Evolutionary conservation across 2,113 vertebrate species (phyloP).

Genomic region (Promerops cafer): DNA sequence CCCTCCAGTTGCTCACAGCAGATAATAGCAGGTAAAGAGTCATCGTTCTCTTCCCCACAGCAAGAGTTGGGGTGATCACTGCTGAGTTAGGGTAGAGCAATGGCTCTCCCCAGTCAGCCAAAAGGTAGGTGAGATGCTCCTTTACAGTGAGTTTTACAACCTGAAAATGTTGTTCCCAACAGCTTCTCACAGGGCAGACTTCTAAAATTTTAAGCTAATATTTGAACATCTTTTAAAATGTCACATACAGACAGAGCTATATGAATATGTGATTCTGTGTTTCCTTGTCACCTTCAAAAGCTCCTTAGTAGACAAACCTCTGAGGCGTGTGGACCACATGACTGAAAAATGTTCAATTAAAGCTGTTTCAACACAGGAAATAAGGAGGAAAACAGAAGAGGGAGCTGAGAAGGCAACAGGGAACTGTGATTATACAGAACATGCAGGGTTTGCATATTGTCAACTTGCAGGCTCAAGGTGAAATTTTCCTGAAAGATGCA

Average conservation of each 20-base stretch:
- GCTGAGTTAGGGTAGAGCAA: neutral
- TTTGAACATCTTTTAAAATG: neutral
- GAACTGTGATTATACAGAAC: neutral
- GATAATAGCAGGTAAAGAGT: neutral
- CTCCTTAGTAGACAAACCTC: neutral
- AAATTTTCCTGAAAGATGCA: neutral
- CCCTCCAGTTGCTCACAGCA: neutral
- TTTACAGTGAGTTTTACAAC: neutral
- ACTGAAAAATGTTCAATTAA: neutral
- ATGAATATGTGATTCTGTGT: neutral
- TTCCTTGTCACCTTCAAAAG: neutral
- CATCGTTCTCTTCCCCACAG: neutral
- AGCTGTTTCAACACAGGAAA: neutral
- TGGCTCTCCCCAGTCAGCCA: neutral
- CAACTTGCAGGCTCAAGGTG: neutral
- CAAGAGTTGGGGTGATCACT: neutral
- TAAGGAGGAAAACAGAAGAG: neutral
- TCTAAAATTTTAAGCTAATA: neutral
- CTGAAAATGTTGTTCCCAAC: neutral
- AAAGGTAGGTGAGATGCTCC: neutral
- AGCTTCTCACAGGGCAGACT: neutral
- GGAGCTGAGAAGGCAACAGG: neutral
- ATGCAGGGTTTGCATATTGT: neutral
- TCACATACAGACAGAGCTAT: neutral
- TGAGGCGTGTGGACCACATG: neutral